Conservation (phyloP, 2,888 invertebrate genomes). For the Dolichopus griseipennis region DNA sequence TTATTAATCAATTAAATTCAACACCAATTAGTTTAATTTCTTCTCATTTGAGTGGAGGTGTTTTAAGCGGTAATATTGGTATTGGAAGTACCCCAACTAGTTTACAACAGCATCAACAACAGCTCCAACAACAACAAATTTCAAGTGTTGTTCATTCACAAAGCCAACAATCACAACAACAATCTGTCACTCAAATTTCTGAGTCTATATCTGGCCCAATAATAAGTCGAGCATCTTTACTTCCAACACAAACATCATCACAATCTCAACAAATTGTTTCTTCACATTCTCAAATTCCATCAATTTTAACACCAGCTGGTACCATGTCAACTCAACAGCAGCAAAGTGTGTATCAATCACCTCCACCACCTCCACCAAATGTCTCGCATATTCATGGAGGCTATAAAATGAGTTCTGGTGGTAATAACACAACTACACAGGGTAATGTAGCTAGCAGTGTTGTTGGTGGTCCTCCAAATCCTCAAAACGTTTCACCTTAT, state of each 20-base stretch:
- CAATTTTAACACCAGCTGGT: conserved; percentile 9
- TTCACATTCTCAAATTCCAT: neutral
- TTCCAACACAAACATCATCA: neutral
- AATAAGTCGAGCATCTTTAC: neutral
- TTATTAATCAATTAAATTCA: conserved; percentile 55
- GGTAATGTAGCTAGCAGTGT: conserved; percentile 48
- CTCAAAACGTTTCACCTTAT: conserved; percentile 50
- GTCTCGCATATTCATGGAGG: conserved; percentile 45
- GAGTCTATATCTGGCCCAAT: neutral
- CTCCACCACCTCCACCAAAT: conserved; percentile 29
- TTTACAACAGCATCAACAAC: conserved; percentile 33
- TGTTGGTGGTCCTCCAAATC: conserved; percentile 35
- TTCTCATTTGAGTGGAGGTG: conserved; percentile 21
- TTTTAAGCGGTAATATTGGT: conserved; percentile 30
- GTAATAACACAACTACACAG: conserved; percentile 47
- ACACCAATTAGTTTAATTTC: conserved; percentile 18
- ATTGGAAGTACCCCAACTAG: conserved; percentile 43
- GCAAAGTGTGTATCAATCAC: conserved; percentile 28
- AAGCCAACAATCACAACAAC: conserved; percentile 27
- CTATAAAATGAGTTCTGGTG: conserved; percentile 56
- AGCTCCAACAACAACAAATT: conserved; percentile 34
- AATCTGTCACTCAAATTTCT: conserved; percentile 1
- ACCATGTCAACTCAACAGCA: neutral
- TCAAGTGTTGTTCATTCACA: conserved; percentile 39
- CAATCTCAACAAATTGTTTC: neutral